phyloP scores from a whole-genome alignment of 2,113 vertebrate species.

The Halichoerus grypus region DNA sequence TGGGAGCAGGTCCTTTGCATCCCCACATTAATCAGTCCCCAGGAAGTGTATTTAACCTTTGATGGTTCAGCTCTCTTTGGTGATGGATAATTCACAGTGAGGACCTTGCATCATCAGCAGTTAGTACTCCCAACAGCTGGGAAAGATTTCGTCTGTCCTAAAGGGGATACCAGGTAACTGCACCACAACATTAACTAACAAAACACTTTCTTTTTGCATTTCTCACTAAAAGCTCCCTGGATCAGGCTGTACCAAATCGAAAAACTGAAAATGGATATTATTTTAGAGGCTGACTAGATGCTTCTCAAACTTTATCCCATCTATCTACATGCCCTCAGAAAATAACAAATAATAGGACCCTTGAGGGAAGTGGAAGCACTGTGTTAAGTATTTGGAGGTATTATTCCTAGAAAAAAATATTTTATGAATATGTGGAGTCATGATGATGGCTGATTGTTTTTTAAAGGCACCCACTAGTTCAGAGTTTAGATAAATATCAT shows the following conservation, averaged over 20 bases:
- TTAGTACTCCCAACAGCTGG: neutral
- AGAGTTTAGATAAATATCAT: neutral
- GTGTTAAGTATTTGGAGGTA: neutral
- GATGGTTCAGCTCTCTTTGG: neutral
- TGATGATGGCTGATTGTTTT: neutral
- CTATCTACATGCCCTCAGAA: neutral
- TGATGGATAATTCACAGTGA: neutral
- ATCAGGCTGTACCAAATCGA: neutral
- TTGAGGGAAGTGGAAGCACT: neutral
- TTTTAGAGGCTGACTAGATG: neutral
- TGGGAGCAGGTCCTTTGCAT: neutral
- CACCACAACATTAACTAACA: neutral
- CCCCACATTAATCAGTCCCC: neutral
- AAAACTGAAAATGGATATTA: neutral
- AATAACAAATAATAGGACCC: neutral
- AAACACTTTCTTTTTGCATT: neutral
- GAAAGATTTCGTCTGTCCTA: rapidly evolving
- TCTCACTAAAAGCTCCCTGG: neutral
- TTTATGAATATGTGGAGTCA: neutral
- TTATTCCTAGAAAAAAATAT: neutral
- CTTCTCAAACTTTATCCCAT: too few species aligned
- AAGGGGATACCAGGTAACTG: neutral
- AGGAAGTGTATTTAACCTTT: neutral
- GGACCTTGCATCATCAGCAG: neutral
- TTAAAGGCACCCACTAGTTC: neutral